Percentiles rank a stretch among this genome's conserved stretches.
Conservation (phyloP, 2,888 invertebrate genomes). For the Junonia oenone region DNA sequence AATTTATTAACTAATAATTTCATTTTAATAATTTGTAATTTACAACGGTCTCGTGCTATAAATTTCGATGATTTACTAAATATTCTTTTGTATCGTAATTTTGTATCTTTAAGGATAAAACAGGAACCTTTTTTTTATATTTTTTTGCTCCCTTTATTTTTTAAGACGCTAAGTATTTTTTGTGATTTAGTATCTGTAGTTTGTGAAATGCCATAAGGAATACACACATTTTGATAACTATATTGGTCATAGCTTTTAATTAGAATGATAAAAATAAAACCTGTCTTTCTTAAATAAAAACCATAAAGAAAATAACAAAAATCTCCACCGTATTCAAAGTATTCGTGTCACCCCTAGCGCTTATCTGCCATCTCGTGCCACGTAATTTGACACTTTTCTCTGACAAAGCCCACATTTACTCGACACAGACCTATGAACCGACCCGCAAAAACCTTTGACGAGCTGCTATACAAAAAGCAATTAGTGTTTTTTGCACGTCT, state of each 20-base stretch:
- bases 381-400: slow-evolving; percentile 78
- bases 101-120: background rate
- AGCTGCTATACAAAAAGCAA: slow-evolving; percentile 65
- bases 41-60: slow-evolving; percentile 5
- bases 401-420: slow-evolving; percentile 78
- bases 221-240: too few species aligned
- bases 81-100: background rate
- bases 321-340: slow-evolving; percentile 11
- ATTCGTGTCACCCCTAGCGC: slow-evolving; percentile 49
- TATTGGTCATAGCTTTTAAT: too few species aligned
- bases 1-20: slow-evolving; percentile 34
- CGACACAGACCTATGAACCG: slow-evolving; percentile 52
- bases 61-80: slow-evolving; percentile 7
- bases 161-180: too few species aligned
- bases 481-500: slow-evolving; percentile 62
- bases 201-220: too few species aligned
- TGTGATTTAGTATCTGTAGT: too few species aligned
- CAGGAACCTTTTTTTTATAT: background rate
- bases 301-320: background rate
- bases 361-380: slow-evolving; percentile 73
- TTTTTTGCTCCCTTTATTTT: too few species aligned
- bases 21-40: slow-evolving; percentile 31
- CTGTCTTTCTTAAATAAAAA: background rate
- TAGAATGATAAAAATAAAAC: too few species aligned
- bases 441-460: slow-evolving; percentile 59